Evolutionary conservation across 2,797 vertebrate genomes (phyloP).

Genomic region (Molossus molossus): DNA sequence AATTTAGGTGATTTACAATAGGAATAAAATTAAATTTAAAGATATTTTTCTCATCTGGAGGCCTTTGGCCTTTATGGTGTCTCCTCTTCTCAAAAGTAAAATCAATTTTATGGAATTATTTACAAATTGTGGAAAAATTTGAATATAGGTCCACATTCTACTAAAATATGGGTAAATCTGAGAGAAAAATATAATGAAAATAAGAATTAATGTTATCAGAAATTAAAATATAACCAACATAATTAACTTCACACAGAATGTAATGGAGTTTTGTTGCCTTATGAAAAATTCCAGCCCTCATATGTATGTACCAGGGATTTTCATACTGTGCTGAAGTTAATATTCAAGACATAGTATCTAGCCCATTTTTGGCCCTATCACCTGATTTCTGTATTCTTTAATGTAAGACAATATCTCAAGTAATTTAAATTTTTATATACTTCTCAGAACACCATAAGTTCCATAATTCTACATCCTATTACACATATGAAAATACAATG

Average conservation of each 20-base stretch:
- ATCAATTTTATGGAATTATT: constrained; percentile 16
- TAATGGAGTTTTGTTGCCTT: background rate
- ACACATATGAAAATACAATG: constrained; percentile 4
- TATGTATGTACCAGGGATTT: background rate
- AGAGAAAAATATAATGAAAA: constrained; percentile 42
- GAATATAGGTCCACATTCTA: background rate
- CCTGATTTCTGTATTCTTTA: background rate
- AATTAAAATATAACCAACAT: background rate
- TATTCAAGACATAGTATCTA: background rate
- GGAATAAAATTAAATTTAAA: background rate
- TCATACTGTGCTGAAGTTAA: background rate
- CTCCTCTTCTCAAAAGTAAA: constrained; percentile 1
- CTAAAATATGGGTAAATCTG: background rate
- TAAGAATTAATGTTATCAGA: background rate
- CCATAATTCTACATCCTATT: constrained; percentile 7
- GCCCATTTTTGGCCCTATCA: background rate
- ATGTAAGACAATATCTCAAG: background rate
- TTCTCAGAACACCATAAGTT: background rate
- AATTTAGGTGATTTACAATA: background rate
- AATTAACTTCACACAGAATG: background rate
- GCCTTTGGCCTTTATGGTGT: background rate
- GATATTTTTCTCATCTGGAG: background rate
- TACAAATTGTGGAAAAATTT: constrained; percentile 32
- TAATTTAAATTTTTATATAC: background rate
- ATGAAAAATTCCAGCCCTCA: background rate